Evolutionary conservation across 2,113 vertebrate genomes (phyloP).

Genomic region (Rattus rattus): DNA sequence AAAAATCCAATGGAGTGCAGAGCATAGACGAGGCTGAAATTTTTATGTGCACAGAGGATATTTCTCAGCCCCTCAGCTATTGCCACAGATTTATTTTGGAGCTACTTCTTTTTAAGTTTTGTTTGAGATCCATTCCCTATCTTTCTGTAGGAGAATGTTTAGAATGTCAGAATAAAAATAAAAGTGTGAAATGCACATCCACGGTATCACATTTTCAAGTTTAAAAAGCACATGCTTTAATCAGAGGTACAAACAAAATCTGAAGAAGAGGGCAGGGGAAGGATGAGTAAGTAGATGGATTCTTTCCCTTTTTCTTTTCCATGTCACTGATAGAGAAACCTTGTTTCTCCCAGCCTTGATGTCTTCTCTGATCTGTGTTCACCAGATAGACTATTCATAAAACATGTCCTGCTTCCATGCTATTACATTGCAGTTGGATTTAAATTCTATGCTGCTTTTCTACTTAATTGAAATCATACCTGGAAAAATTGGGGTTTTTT

Average conservation of each 20-base stretch:
- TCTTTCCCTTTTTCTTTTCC: slow-evolving; percentile 32
- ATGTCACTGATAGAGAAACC: background rate
- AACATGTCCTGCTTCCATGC: background rate
- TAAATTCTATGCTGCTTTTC: background rate
- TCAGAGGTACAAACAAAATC: slow-evolving; percentile 14
- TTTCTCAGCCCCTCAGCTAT: background rate
- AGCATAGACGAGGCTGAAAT: background rate
- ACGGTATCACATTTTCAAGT: slow-evolving; percentile 54
- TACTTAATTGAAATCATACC: background rate
- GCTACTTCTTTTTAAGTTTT: slow-evolving; percentile 29
- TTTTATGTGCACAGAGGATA: background rate
- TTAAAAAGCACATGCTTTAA: slow-evolving; percentile 65
- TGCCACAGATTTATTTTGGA: slow-evolving; percentile 27
- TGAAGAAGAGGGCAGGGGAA: background rate
- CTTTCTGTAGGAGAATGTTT: slow-evolving; percentile 69
- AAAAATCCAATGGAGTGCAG: background rate
- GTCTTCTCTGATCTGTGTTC: background rate
- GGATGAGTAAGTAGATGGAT: background rate
- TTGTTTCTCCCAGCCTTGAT: background rate
- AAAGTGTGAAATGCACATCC: slow-evolving; percentile 71
- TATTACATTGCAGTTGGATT: background rate
- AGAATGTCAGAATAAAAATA: slow-evolving; percentile 76
- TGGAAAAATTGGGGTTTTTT: background rate
- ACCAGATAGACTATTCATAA: background rate
- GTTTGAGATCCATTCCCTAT: slow-evolving; percentile 48